These are phyloP conservation scores for Labeo rohita DNA, from an alignment of 2,113 vertebrate genomes.

Conservation along the genomic window DNA sequence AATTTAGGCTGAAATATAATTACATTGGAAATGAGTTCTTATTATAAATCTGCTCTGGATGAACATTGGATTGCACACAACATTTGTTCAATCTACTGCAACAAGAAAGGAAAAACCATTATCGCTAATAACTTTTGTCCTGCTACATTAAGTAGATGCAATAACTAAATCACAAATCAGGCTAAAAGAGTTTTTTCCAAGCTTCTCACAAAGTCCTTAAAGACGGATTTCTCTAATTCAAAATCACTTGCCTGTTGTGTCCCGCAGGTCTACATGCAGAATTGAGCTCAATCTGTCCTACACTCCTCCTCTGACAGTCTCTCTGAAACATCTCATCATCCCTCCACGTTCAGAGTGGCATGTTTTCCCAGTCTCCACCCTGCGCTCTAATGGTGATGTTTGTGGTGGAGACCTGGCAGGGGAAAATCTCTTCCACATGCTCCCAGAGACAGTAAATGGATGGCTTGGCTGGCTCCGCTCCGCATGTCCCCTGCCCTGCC, in stretches of 20 bases:
- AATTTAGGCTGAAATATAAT: slow-evolving; percentile 61
- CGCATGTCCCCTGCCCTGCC: slow-evolving; percentile 43
- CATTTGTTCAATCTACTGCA: neutral
- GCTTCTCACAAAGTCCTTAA: neutral
- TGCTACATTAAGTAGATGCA: neutral
- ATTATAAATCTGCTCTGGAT: slow-evolving; percentile 16
- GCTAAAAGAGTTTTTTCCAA: neutral
- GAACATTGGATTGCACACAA: neutral
- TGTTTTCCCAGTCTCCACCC: slow-evolving; percentile 67
- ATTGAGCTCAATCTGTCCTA: slow-evolving; percentile 47
- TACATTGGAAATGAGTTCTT: slow-evolving; percentile 40
- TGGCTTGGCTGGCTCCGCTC: slow-evolving; percentile 74
- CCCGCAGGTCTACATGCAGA: slow-evolving; percentile 42
- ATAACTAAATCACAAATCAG: neutral
- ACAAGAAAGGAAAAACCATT: neutral
- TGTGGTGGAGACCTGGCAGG: slow-evolving; percentile 75
- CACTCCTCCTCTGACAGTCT: neutral
- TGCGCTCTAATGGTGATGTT: slow-evolving; percentile 62
- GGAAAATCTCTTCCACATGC: slow-evolving; percentile 70
- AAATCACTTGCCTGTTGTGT: slow-evolving; percentile 54
- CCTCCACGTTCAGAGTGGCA: slow-evolving; percentile 49
- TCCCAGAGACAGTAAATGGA: slow-evolving; percentile 69
- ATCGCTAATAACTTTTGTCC: neutral
- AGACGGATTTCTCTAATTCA: neutral
- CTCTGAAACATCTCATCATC: slow-evolving; percentile 49